Conservation (phyloP, 2,113 vertebrate genomes). For the Triplophysa tibetana region DNA sequence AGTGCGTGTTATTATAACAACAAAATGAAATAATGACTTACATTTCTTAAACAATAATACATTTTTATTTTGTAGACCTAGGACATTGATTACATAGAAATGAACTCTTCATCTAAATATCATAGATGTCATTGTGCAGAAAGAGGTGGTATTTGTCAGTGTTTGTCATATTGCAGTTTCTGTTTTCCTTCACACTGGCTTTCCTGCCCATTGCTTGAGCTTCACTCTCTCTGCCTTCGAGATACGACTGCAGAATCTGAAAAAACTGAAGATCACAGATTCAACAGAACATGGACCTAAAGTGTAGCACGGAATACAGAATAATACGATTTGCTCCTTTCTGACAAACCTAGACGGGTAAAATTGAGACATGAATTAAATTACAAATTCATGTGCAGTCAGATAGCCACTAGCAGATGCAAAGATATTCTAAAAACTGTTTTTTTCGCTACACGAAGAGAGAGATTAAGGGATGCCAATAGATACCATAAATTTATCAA, state of each 20-base stretch:
- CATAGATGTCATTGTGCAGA: slow-evolving; percentile 35
- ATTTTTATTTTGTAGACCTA: neutral
- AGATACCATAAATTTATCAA: neutral
- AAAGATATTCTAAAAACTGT: too few species aligned
- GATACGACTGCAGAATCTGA: slow-evolving; percentile 63
- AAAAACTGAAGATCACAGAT: slow-evolving; percentile 55
- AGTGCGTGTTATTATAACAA: neutral
- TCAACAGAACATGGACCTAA: neutral
- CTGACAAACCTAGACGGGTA: too few species aligned
- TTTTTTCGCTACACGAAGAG: neutral
- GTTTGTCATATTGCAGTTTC: slow-evolving; percentile 8
- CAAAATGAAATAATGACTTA: too few species aligned
- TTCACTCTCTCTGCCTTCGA: slow-evolving; percentile 50
- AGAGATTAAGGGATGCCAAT: neutral
- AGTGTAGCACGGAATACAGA: neutral
- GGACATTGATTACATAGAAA: neutral
- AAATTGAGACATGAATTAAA: too few species aligned
- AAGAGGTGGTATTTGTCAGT: slow-evolving; percentile 37
- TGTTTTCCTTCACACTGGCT: neutral
- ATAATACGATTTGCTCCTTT: too few species aligned
- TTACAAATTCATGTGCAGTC: too few species aligned
- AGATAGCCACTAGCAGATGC: too few species aligned
- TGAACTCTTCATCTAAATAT: neutral
- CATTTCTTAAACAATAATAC: neutral
- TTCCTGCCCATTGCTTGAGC: slow-evolving; percentile 31